phyloP scores from a whole-genome alignment of 2,113 vertebrate species.

The Leptocoma aspasia region DNA sequence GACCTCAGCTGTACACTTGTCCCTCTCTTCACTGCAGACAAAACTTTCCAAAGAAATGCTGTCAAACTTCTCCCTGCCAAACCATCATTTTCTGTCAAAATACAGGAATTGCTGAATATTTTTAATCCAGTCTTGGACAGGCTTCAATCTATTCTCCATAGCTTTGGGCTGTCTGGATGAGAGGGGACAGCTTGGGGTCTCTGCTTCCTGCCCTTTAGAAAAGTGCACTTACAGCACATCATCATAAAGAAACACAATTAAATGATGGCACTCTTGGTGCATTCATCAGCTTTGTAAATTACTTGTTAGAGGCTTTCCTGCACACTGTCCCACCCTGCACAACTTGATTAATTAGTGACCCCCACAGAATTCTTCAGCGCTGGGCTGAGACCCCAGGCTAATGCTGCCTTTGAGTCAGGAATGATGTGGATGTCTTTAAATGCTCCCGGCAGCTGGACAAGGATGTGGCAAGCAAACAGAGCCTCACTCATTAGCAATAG shows the following conservation, averaged over 20 bases:
- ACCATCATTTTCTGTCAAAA: neutral
- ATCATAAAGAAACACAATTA: neutral
- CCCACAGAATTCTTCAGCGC: neutral
- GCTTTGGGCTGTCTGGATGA: neutral
- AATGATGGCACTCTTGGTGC: neutral
- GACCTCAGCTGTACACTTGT: neutral
- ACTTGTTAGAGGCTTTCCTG: neutral
- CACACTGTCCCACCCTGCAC: neutral
- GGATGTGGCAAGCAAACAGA: neutral
- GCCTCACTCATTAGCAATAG: slow-evolving; percentile 18
- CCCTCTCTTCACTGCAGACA: neutral
- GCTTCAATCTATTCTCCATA: neutral
- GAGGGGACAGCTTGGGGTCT: neutral
- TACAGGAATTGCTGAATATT: neutral
- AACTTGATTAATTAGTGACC: neutral
- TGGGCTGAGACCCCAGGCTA: neutral
- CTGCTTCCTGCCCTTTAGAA: neutral
- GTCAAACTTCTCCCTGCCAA: neutral
- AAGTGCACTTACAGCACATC: neutral
- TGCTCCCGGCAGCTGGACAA: neutral
- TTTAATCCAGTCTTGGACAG: neutral
- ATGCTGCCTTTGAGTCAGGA: neutral
- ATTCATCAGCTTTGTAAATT: neutral
- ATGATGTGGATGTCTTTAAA: neutral
- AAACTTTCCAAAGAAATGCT: neutral